A percentile compares a stretch with the other conserved stretches of the same genome.
phyloP scores from a whole-genome alignment of 2,797 vertebrate species.

The Yasuhikotakia modesta region DNA sequence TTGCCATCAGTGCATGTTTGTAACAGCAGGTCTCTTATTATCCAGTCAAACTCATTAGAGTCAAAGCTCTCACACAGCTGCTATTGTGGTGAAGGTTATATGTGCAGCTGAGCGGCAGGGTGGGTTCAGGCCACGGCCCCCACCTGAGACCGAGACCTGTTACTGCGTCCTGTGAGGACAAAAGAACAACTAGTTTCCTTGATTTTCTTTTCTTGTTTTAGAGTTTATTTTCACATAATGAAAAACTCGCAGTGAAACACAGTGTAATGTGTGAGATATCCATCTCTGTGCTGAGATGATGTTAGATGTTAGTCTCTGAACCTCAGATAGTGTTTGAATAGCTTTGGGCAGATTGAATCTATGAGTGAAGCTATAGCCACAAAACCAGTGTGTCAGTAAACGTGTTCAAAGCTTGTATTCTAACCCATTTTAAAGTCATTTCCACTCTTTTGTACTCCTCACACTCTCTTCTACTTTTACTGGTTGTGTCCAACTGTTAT shows the following conservation, averaged over 20 bases:
- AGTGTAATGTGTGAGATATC: too few species aligned
- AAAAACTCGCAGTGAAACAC: too few species aligned
- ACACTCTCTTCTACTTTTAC: background rate
- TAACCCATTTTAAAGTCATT: background rate
- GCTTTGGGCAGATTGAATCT: conserved; percentile 28
- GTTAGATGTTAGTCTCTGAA: conserved; percentile 30
- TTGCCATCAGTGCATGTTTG: conserved; percentile 55
- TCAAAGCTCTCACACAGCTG: conserved; percentile 28
- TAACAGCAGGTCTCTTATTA: conserved; percentile 59
- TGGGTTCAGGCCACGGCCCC: conserved; percentile 44
- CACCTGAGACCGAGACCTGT: conserved; percentile 43
- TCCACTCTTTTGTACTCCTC: too few species aligned
- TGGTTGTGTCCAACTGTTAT: conserved; percentile 29
- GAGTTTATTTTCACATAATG: background rate
- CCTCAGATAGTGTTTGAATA: conserved; percentile 34
- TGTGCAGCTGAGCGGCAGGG: conserved; percentile 34
- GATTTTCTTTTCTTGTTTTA: background rate
- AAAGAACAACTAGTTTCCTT: background rate
- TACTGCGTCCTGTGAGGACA: background rate
- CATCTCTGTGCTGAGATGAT: conserved; percentile 42
- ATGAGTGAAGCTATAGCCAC: conserved; percentile 21
- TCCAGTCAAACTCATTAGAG: conserved; percentile 42
- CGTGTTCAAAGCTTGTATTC: background rate
- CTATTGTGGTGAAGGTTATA: conserved; percentile 52
- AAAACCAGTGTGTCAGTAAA: conserved; percentile 8